These are phyloP conservation scores for Zosterops hypoxanthus DNA, from an alignment of 2,113 vertebrate genomes.

Conservation along the genomic window DNA sequence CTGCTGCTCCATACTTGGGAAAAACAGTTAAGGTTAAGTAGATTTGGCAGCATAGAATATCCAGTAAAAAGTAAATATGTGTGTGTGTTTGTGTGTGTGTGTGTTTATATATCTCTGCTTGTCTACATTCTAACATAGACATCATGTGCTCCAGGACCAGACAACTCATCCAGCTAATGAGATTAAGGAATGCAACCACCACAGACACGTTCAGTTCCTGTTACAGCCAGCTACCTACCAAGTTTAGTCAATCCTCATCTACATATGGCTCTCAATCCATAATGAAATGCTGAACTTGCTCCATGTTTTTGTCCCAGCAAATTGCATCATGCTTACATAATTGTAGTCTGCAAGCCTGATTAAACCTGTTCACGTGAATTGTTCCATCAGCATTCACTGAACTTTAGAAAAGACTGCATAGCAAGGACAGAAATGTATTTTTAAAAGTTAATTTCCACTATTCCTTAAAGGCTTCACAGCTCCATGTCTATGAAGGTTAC, in stretches of 20 bases:
- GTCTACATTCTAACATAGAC: not conserved
- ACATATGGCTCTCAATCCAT: not conserved
- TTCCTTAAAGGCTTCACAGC: not conserved
- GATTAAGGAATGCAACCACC: not conserved
- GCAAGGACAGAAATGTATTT: not conserved
- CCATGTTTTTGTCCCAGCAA: constrained; percentile 23
- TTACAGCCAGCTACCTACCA: not conserved
- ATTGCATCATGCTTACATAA: constrained; percentile 23
- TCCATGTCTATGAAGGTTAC: not conserved
- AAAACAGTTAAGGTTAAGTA: not conserved
- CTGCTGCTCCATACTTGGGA: not conserved
- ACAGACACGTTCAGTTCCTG: not conserved
- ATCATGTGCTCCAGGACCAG: not conserved
- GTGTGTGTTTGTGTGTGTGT: no score
- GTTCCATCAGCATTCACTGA: not conserved
- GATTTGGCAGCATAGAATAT: not conserved
- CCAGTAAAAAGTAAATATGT: not conserved
- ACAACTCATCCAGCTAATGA: not conserved
- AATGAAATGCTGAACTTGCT: constrained; percentile 18
- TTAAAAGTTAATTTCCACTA: not conserved
- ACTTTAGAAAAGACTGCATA: not conserved
- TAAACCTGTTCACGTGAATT: not conserved
- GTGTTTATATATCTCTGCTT: not conserved
- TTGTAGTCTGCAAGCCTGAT: constrained; percentile 4
- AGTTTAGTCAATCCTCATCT: not conserved